Evolutionary conservation across 1,140 invertebrate genomes (phyloP), one percentile per base, ranked within the genome.

Genomic region (Pararge aegeria): DNA sequence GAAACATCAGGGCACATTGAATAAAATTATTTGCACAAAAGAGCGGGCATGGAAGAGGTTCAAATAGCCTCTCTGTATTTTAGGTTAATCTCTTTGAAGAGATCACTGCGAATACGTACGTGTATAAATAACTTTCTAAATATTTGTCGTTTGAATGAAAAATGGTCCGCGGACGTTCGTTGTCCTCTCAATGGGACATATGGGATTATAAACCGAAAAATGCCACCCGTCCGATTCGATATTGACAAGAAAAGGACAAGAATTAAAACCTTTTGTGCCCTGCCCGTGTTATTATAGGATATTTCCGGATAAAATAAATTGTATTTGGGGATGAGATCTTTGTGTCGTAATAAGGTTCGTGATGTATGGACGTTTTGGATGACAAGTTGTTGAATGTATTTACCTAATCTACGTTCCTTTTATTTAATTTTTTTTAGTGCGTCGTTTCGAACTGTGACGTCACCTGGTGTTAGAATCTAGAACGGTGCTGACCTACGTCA

Each of bases 51-150:
- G n/a, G n/a, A n/a, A n/a, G n/a, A n/a, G n/a, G n/a, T n/a, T n/a
- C n/a, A n/a, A 4, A 34, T 12, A 34, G 7, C 30, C 30, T 7
- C 3, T 34, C 30, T 34, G 3, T 34, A 12, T 34, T 1, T 34
- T 7, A n/a, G n/a, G n/a, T 34, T 3, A 34, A 34, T 34, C 7
- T 34, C 9, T 34, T 34, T 34, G 12, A 2, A 5, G 42, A 12
- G 42, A 40, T 40, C 15, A 40, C 59, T 71, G 64, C 76, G 65
- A 67, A 75, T 68, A 75, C 70, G 68, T 73, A 79, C 78, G 73
- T 70, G 72, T 75, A 83, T 77, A 84, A 82, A 88, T 84, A 86
- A 80, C 80, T 86, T 88, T 88, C 85, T 82, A 88, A 88, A 88
- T 83, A 88, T 88, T 88, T 85, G 83, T 83, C 80, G 75, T 83